Percentiles rank a stretch among this genome's conserved stretches.
These are phyloP conservation scores for Hippopotamus amphibius DNA, from an alignment of 2,113 vertebrate genomes.

Conservation along the genomic window DNA sequence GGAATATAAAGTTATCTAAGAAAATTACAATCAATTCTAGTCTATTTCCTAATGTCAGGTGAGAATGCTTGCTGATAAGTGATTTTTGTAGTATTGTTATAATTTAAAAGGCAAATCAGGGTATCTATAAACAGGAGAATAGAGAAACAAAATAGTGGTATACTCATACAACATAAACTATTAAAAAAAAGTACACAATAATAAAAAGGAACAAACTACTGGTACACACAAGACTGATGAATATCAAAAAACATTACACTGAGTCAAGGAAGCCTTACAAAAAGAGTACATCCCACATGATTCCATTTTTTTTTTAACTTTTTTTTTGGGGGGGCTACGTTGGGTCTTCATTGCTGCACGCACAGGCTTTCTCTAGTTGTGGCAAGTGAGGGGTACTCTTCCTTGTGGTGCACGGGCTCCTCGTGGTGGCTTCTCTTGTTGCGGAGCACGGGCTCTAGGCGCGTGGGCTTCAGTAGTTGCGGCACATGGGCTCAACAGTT, in stretches of 20 bases:
- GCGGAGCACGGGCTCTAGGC: too few species aligned
- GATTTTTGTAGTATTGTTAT: neutral
- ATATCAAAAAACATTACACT: neutral
- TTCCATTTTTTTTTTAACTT: neutral
- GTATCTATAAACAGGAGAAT: neutral
- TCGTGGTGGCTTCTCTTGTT: too few species aligned
- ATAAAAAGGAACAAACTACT: neutral
- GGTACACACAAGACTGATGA: neutral
- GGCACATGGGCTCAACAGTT: too few species aligned
- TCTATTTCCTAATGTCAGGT: slow-evolving; percentile 5
- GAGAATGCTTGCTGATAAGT: neutral
- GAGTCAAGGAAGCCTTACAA: neutral
- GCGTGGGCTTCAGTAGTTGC: too few species aligned
- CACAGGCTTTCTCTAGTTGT: too few species aligned
- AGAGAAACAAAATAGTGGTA: neutral
- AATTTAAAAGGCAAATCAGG: neutral
- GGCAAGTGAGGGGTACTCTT: too few species aligned
- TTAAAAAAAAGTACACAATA: neutral
- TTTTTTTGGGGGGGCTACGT: too few species aligned
- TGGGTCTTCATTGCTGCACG: too few species aligned
- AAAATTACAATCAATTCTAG: slow-evolving; percentile 28
- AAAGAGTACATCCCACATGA: neutral
- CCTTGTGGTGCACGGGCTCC: too few species aligned
- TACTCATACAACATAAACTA: slow-evolving; percentile 7
- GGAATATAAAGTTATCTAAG: slow-evolving; percentile 34